phyloP scores from a whole-genome alignment of 2,797 vertebrate species.

The Amazona finschi region DNA sequence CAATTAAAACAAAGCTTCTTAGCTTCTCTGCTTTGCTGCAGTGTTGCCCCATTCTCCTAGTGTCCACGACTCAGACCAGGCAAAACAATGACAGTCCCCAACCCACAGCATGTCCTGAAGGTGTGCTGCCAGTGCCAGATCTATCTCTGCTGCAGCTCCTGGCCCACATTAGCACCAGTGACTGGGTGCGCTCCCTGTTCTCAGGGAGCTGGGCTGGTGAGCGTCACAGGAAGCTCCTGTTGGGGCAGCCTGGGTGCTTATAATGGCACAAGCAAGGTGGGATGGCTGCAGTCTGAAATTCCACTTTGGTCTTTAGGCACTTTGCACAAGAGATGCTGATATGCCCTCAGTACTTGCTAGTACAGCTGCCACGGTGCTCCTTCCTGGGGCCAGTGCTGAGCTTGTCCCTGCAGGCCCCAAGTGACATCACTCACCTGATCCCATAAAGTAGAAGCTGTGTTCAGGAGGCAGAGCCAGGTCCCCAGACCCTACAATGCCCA shows the following conservation, averaged over 20 bases:
- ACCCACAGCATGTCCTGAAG: neutral
- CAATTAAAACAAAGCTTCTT: slow-evolving; percentile 51
- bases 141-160: neutral
- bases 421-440: neutral
- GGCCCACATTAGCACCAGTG: neutral
- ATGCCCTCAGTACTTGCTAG: neutral
- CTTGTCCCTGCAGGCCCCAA: neutral
- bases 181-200: neutral
- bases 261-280: neutral
- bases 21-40: neutral
- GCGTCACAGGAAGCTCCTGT: neutral
- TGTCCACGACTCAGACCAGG: neutral
- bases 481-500: fast-evolving
- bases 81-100: fast-evolving
- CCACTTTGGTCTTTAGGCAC: neutral
- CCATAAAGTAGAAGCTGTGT: neutral
- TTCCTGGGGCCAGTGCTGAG: neutral
- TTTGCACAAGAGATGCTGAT: fast-evolving
- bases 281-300: neutral
- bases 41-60: fast-evolving
- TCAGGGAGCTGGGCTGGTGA: neutral
- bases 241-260: fast-evolving
- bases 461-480: neutral
- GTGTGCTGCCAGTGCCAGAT: neutral
- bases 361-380: neutral